These are phyloP conservation scores for Philereme transversata DNA, from an alignment of 2,888 invertebrate genomes.

Conservation along the genomic window DNA sequence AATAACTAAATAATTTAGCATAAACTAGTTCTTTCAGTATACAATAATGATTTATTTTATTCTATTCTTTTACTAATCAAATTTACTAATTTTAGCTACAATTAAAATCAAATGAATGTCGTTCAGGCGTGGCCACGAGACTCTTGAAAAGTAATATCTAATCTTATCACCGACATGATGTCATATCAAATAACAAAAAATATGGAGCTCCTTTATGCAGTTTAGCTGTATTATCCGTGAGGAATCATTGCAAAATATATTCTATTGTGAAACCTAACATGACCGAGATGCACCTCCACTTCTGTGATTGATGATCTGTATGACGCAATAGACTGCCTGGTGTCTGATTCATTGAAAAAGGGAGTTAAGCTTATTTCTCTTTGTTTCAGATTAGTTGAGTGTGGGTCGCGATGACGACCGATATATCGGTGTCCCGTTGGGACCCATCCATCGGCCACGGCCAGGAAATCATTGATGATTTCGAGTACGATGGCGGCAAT, in stretches of 20 bases:
- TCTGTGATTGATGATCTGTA: not conserved
- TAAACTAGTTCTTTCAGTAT: too few relatives aligned
- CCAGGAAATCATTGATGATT: slow-evolving; percentile 97
- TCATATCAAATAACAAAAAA: slow-evolving; percentile 61
- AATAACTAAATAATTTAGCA: too few relatives aligned
- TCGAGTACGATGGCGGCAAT: slow-evolving; percentile 99
- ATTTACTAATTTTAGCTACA: too few relatives aligned
- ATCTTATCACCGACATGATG: slow-evolving; percentile 71
- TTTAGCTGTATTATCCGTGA: slow-evolving; percentile 39
- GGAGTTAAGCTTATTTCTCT: slow-evolving; percentile 23
- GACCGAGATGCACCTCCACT: slow-evolving; percentile 1
- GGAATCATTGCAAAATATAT: slow-evolving; percentile 31
- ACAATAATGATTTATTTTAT: too few relatives aligned
- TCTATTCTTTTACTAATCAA: not conserved
- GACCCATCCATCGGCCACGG: slow-evolving; percentile 94
- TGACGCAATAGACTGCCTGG: not conserved
- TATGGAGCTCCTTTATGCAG: slow-evolving; percentile 44
- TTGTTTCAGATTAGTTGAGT: slow-evolving; percentile 68
- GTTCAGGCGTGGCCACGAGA: slow-evolving; percentile 56
- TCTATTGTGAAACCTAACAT: slow-evolving; percentile 17
- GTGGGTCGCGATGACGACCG: slow-evolving; percentile 94
- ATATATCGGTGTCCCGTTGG: slow-evolving; percentile 98
- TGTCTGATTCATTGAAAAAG: not conserved
- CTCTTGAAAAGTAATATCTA: slow-evolving; percentile 58
- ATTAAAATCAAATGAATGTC: slow-evolving; percentile 38